phyloP scores from a whole-genome alignment of 2,113 vertebrate genomes.

The Gila orcuttii region DNA sequence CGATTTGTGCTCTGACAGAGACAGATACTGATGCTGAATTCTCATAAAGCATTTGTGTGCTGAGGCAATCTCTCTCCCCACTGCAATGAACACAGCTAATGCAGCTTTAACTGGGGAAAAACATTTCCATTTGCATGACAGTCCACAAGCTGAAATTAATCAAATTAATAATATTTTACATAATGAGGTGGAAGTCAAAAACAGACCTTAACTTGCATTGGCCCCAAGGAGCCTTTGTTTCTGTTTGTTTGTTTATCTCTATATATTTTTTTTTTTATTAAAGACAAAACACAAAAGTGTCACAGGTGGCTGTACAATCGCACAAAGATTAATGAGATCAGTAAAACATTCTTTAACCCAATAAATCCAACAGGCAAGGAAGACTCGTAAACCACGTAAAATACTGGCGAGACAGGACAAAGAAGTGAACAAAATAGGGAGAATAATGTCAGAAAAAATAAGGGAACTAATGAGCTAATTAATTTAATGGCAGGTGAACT shows the following conservation, averaged over 20 bases:
- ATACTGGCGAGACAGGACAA: too few relatives aligned
- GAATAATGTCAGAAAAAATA: too few relatives aligned
- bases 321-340: too few relatives aligned
- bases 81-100: conserved; percentile 26
- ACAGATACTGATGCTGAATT: conserved; percentile 73
- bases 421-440: too few relatives aligned
- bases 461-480: too few relatives aligned
- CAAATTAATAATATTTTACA: conserved; percentile 32
- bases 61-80: conserved; percentile 18
- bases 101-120: conserved; percentile 28
- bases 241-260: neutral
- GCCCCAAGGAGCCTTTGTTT: neutral
- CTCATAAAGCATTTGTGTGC: conserved; percentile 64
- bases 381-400: too few relatives aligned
- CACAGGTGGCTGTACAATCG: too few relatives aligned
- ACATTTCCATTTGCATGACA: conserved; percentile 28
- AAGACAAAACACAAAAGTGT: too few relatives aligned
- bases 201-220: conserved; percentile 8
- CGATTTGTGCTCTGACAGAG: conserved; percentile 72
- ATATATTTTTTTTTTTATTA: too few relatives aligned
- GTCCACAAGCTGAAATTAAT: conserved; percentile 26
- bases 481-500: too few relatives aligned
- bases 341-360: too few relatives aligned
- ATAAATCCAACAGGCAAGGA: too few relatives aligned
- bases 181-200: conserved; percentile 27